Conservation (phyloP, 1,140 invertebrate genomes). For the Drosophila setifemur region DNA sequence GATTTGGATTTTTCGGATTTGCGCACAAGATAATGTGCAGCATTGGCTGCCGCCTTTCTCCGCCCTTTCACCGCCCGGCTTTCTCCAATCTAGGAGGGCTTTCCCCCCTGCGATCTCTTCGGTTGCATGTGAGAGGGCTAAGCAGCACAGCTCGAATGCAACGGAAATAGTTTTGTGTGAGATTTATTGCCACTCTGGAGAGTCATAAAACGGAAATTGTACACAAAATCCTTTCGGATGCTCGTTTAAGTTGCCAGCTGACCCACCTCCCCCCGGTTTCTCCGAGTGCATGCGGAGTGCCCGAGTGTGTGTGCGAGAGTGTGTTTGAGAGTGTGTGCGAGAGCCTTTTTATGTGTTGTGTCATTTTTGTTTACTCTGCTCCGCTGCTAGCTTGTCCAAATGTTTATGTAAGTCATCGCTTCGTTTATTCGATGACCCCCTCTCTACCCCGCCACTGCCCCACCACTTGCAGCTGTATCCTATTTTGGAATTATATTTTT, state of each 20-base stretch:
- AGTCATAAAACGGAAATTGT: constrained; percentile 82
- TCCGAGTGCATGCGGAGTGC: neutral
- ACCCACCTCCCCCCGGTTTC: neutral
- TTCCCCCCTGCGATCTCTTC: constrained; percentile 11
- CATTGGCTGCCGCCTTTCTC: constrained; percentile 1
- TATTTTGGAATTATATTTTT: constrained; percentile 77
- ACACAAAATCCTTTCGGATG: constrained; percentile 82
- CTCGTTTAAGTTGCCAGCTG: constrained; percentile 73
- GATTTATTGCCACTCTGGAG: constrained; percentile 82
- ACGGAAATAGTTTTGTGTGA: constrained; percentile 82
- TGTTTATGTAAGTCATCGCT: constrained; percentile 80
- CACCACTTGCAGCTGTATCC: constrained; percentile 44
- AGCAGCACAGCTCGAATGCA: constrained; percentile 76
- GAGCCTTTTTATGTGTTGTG: constrained; percentile 76
- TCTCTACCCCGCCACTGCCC: no score
- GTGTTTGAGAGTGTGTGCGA: constrained; percentile 31
- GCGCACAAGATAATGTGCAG: constrained; percentile 77
- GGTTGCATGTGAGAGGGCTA: constrained; percentile 52
- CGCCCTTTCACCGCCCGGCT: neutral
- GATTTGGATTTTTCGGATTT: constrained; percentile 79
- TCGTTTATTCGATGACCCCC: constrained; percentile 67
- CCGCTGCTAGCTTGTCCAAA: constrained; percentile 65
- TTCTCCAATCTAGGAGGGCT: neutral
- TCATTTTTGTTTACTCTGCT: constrained; percentile 75
- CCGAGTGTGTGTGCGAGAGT: constrained; percentile 1